These are phyloP conservation scores for Dendrocincla fuliginosa DNA, from an alignment of 2,797 vertebrate genomes.

Conservation along the genomic window DNA sequence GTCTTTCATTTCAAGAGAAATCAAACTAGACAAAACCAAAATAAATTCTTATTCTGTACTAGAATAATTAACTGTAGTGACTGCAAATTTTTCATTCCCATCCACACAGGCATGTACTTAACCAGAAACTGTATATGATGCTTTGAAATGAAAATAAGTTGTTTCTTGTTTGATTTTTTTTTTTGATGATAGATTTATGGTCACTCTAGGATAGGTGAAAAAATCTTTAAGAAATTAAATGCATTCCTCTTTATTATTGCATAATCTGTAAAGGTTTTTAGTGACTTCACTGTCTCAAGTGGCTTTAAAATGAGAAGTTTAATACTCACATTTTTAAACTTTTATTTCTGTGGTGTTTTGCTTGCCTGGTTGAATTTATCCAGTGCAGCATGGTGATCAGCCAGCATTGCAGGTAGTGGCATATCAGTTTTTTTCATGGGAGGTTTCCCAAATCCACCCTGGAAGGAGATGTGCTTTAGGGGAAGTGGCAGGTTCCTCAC, in stretches of 20 bases:
- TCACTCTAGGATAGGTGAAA: background rate
- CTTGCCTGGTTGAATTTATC: conserved; percentile 84
- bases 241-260: background rate
- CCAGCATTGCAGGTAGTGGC: conserved; percentile 82
- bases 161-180: background rate
- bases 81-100: background rate
- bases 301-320: background rate
- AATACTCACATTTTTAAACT: background rate
- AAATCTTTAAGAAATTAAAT: background rate
- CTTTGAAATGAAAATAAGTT: background rate
- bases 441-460: conserved; percentile 83
- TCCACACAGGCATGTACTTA: background rate
- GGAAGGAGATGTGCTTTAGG: conserved; percentile 83
- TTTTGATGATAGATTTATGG: fast-evolving
- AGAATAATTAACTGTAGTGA: background rate
- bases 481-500: conserved; percentile 77
- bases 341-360: background rate
- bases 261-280: background rate
- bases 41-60: background rate
- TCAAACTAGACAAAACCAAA: background rate
- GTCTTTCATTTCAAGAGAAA: background rate
- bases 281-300: background rate
- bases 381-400: conserved; percentile 79
- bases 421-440: conserved; percentile 86
- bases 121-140: background rate